Evolutionary conservation across 2,113 vertebrate species (phyloP).

Genomic region (Chaetops frenatus): DNA sequence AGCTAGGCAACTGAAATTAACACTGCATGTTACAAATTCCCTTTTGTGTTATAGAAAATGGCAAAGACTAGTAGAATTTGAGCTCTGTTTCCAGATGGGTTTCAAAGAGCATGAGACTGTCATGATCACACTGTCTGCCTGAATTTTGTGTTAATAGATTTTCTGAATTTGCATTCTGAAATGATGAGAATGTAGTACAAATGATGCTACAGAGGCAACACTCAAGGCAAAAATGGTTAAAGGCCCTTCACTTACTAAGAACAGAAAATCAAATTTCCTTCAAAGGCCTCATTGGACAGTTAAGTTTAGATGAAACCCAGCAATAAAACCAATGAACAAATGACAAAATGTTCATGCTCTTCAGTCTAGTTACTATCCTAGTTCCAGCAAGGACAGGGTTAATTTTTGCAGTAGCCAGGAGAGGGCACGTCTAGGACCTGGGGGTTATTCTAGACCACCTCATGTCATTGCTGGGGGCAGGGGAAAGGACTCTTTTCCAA

Average conservation of each 20-base stretch:
- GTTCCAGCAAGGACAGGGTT: not conserved
- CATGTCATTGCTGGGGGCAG: accelerated
- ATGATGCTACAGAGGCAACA: not conserved
- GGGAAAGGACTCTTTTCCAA: not conserved
- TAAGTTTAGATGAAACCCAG: not conserved
- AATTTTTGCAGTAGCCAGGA: not conserved
- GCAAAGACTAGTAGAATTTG: conserved; percentile 6
- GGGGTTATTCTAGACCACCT: not conserved
- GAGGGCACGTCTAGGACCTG: accelerated
- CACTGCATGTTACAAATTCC: not conserved
- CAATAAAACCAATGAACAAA: not conserved
- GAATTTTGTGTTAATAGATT: not conserved
- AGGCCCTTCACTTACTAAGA: not conserved
- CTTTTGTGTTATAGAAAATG: conserved; percentile 3
- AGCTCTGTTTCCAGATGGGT: not conserved
- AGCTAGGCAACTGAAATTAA: not conserved
- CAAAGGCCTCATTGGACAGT: not conserved
- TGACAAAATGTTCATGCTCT: not conserved
- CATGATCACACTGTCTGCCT: not conserved
- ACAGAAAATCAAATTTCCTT: not conserved
- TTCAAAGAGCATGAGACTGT: accelerated
- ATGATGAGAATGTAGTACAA: not conserved
- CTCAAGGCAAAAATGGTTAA: not conserved
- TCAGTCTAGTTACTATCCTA: not conserved
- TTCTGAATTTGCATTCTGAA: not conserved